Evolutionary conservation across 2,113 vertebrate species (phyloP).

Genomic region (Catagonus wagneri): DNA sequence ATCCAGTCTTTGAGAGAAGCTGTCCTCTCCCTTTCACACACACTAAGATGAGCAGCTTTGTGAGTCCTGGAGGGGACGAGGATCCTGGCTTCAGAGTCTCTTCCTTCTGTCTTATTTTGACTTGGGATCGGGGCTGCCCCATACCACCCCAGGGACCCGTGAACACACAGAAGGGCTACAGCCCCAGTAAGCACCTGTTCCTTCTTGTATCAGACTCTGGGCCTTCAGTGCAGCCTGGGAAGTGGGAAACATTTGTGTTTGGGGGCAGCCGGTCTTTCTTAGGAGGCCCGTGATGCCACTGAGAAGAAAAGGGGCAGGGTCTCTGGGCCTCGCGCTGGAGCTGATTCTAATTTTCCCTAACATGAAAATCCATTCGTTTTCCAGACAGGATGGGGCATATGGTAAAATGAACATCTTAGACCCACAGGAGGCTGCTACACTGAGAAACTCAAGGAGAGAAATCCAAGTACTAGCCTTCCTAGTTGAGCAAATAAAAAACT

Average conservation of each 20-base stretch:
- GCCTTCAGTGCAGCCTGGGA: neutral
- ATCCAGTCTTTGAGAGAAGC: neutral
- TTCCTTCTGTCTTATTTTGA: neutral
- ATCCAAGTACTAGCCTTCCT: neutral
- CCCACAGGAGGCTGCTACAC: no score
- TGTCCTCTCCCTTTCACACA: neutral
- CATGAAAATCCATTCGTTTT: neutral
- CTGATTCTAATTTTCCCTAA: neutral
- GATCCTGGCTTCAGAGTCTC: neutral
- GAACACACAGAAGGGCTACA: neutral
- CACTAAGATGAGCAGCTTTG: neutral
- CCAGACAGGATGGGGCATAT: neutral
- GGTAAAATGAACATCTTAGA: neutral
- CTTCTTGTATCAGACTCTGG: neutral
- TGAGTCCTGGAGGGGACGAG: neutral
- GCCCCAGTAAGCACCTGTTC: neutral
- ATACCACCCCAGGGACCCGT: neutral
- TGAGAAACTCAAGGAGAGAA: neutral
- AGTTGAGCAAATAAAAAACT: neutral
- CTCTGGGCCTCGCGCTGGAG: rapidly evolving
- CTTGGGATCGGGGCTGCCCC: neutral
- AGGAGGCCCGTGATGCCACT: neutral
- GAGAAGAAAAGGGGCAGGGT: neutral
- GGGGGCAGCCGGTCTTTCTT: neutral
- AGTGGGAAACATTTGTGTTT: neutral